Evolutionary conservation across 2,797 vertebrate genomes (phyloP), one percentile per base, ranked within the genome.

Genomic region (Coracias cyanogaster): DNA sequence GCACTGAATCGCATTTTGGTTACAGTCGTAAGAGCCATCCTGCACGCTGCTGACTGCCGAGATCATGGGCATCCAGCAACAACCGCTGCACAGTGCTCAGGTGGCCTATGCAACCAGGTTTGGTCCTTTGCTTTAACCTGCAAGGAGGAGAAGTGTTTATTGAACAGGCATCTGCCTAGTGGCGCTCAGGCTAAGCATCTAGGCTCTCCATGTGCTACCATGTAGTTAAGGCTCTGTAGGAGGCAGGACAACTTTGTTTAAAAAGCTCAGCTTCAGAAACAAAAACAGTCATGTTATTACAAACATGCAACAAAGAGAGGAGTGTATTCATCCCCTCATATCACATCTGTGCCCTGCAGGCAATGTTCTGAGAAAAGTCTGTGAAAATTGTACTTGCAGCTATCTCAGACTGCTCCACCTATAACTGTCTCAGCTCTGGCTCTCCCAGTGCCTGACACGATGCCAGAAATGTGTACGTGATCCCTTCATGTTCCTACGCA

Each of bases 391-490:
- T 74, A 80, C 64, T 91, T 10, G 71, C 91, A 94, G 82, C 84
- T 69, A 65, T 95, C 96, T 96, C 95, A 92, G 94, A 69, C 76
- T 58, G 89, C 94, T 96, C 94, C 94, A 91, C 91, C 94, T 88
- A 7, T 1, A 55, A 33, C 20, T n/a, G 82, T 5, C 89, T 82
- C 57, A 39, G 82, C 67, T 8, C 58, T 1, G 45, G 45, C 90
- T 60, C 71, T 67, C n/a, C 52, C 6, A 12, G 55, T 13, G 79
- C 76, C 90, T 73, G 89, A 80, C 74, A 7, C 1, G 2, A 11
- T 58, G 89, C 95, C 94, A 92, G 84, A 9, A 64, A 26, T 58
- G 67, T 2, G 43, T 84, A 88, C 61, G 77, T 92, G 94, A 92
- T 49, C 69, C 67, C 57, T 35, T 7, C 3, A 7, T 19, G 79